These are phyloP conservation scores for Drosophila pandora DNA, from an alignment of 1,140 invertebrate species.

Conservation along the genomic window DNA sequence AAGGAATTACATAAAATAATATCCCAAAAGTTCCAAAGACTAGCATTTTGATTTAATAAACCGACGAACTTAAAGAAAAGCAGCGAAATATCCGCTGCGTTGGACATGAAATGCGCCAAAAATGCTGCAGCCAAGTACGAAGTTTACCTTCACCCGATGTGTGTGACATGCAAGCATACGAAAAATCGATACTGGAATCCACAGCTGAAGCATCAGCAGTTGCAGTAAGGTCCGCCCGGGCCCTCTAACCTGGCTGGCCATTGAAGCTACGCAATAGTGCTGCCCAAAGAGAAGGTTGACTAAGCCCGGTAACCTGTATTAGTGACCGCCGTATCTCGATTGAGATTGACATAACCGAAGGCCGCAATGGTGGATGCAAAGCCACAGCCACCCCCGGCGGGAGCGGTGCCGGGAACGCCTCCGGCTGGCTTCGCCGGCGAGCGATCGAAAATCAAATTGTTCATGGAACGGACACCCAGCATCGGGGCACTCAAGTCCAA, in stretches of 20 bases:
- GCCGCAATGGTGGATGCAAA: slow-evolving; percentile 67
- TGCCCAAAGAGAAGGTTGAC: slow-evolving; percentile 1
- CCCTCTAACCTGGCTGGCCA: slow-evolving; percentile 26
- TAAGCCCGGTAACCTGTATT: background rate
- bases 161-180: slow-evolving; percentile 30
- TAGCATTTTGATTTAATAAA: background rate
- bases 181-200: slow-evolving; percentile 65
- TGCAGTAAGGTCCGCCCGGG: slow-evolving; percentile 16
- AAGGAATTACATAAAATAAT: slow-evolving; percentile 20
- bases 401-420: slow-evolving; percentile 62
- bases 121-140: slow-evolving; percentile 27
- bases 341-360: background rate
- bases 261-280: slow-evolving; percentile 38
- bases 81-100: background rate
- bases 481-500: slow-evolving; percentile 83
- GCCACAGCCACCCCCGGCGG: slow-evolving; percentile 54
- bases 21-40: background rate
- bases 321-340: background rate
- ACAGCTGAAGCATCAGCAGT: slow-evolving; percentile 38
- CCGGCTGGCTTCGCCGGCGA: slow-evolving; percentile 74
- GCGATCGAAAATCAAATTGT: slow-evolving; percentile 83
- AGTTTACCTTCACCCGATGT: slow-evolving; percentile 36
- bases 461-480: slow-evolving; percentile 83
- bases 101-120: slow-evolving; percentile 39
- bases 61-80: background rate